Percentiles rank a stretch among this genome's conserved stretches.
Evolutionary conservation across 2,888 invertebrate genomes (phyloP).

Genomic region (Scotopteryx bipunctaria): DNA sequence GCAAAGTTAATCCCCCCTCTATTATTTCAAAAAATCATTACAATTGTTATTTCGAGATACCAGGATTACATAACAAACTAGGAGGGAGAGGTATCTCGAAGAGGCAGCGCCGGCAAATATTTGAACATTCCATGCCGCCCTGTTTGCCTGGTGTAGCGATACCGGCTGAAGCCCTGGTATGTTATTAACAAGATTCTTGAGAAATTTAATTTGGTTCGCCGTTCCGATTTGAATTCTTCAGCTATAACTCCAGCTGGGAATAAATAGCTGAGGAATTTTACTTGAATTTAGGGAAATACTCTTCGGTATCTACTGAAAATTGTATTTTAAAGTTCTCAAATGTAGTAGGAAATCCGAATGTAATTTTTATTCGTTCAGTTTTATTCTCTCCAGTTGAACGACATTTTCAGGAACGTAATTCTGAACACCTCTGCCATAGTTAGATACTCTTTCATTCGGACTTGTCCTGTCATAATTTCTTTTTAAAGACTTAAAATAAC

Average conservation of each 20-base stretch:
- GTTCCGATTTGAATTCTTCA: slow-evolving; percentile 28
- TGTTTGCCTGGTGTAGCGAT: slow-evolving; percentile 58
- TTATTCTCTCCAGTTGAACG: too few relatives aligned
- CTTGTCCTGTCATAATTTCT: too few relatives aligned
- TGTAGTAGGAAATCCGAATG: too few relatives aligned
- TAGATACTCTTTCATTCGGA: too few relatives aligned
- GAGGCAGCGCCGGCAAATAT: slow-evolving; percentile 57
- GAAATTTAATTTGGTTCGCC: slow-evolving; percentile 31
- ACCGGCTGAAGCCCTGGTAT: slow-evolving; percentile 51
- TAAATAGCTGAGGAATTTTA: too few relatives aligned
- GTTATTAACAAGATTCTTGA: slow-evolving; percentile 34
- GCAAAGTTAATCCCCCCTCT: too few relatives aligned
- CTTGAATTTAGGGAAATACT: slow-evolving; percentile 1
- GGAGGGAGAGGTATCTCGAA: slow-evolving; percentile 50
- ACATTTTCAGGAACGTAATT: too few relatives aligned
- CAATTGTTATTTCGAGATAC: slow-evolving; percentile 40
- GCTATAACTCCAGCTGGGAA: slow-evolving; percentile 10
- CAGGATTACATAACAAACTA: slow-evolving; percentile 59
- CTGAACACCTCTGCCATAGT: too few relatives aligned
- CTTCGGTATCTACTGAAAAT: too few relatives aligned
- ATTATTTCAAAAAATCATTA: slow-evolving; percentile 28
- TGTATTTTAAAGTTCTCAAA: too few relatives aligned
- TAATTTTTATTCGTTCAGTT: too few relatives aligned
- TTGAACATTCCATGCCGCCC: slow-evolving; percentile 56
- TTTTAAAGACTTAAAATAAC: too few relatives aligned